Conservation (phyloP, 2,797 vertebrate species). For the Dermochelys coriacea region DNA sequence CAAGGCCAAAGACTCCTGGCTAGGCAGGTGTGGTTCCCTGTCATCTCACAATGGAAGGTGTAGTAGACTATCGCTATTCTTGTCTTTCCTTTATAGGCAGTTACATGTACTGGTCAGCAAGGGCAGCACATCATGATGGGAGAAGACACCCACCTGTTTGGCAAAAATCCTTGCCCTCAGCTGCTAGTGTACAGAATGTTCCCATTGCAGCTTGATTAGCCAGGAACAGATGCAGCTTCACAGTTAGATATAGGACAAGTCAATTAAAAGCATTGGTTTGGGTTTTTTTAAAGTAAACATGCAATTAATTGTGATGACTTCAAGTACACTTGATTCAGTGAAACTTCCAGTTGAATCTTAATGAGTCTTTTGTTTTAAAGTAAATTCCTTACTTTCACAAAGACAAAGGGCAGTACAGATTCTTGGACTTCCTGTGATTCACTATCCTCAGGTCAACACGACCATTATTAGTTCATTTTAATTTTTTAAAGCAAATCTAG, state of each 20-base stretch:
- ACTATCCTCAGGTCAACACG: not conserved
- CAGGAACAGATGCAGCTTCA: not conserved
- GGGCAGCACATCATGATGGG: not conserved
- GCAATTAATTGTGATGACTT: not conserved
- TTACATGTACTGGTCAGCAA: not conserved
- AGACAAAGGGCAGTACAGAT: not conserved
- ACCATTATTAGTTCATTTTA: not conserved
- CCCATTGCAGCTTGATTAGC: not conserved
- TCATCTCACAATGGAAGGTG: not conserved
- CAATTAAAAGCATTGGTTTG: not conserved
- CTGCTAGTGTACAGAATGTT: not conserved
- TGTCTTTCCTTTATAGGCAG: not conserved
- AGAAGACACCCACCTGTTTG: conserved; percentile 25
- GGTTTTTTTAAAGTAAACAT: not conserved
- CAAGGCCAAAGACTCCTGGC: not conserved
- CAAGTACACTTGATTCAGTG: not conserved
- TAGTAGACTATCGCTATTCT: not conserved
- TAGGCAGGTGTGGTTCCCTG: not conserved
- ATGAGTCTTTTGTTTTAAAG: not conserved
- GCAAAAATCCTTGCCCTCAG: not conserved
- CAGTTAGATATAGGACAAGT: not conserved
- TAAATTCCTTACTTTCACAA: not conserved
- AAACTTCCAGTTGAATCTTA: not conserved
- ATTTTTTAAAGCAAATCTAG: not conserved
- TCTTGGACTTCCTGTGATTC: not conserved